Percentiles rank a stretch among this genome's conserved stretches.
These are phyloP conservation scores for Tachysurus fulvidraco DNA, from an alignment of 2,113 vertebrate genomes.

Conservation along the genomic window DNA sequence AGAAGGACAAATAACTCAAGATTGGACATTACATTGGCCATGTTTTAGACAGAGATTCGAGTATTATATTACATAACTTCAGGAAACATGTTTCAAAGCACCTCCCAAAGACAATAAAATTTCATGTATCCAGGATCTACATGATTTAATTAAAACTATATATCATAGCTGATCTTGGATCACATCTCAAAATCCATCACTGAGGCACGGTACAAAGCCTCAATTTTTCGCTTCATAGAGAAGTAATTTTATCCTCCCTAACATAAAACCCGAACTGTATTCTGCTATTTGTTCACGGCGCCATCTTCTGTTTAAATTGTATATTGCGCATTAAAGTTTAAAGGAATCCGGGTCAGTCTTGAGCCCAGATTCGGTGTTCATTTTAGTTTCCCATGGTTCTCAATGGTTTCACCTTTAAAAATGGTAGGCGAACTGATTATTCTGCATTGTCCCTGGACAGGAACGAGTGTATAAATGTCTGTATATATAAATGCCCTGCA, in stretches of 20 bases:
- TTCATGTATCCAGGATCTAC: neutral
- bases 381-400: neutral
- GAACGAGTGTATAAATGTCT: neutral
- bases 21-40: neutral
- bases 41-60: neutral
- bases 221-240: neutral
- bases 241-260: neutral
- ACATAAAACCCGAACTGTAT: neutral
- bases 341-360: neutral
- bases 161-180: neutral
- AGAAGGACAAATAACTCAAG: neutral
- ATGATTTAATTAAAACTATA: neutral
- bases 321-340: neutral
- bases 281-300: constrained; percentile 8
- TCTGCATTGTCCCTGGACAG: neutral
- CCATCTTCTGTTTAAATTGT: constrained; percentile 40
- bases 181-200: neutral
- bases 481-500: neutral
- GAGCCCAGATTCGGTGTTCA: neutral
- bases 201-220: neutral
- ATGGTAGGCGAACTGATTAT: neutral
- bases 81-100: neutral
- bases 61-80: neutral
- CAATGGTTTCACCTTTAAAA: neutral
- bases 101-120: neutral